These are phyloP conservation scores for Crotalus viridis DNA, from an alignment of 2,113 vertebrate species.

Conservation along the genomic window DNA sequence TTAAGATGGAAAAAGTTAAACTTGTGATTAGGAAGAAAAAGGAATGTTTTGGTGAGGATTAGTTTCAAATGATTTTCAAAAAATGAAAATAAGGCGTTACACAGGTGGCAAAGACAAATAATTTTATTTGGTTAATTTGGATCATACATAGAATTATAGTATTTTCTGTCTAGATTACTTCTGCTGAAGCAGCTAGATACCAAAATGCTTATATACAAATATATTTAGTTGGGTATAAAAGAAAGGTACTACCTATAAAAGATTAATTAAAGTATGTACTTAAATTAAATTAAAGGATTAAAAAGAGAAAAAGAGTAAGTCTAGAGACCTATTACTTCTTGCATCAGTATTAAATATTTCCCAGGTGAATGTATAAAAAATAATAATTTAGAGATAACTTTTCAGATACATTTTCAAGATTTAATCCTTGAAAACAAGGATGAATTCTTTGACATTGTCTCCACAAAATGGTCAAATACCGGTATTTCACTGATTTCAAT, in stretches of 20 bases:
- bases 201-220: background rate
- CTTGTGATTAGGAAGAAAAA: background rate
- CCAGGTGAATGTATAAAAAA: background rate
- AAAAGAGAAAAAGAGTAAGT: background rate
- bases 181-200: background rate
- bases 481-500: background rate
- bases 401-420: background rate
- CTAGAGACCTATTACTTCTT: background rate
- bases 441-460: background rate
- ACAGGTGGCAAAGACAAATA: background rate
- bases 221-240: background rate
- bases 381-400: background rate
- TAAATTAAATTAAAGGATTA: background rate
- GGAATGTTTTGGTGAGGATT: background rate
- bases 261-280: background rate
- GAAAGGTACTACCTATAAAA: background rate
- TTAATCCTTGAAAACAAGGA: background rate
- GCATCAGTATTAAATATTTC: background rate
- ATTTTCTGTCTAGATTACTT: background rate
- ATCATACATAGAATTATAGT: background rate
- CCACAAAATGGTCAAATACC: background rate
- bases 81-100: background rate
- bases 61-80: background rate
- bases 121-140: background rate
- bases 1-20: background rate